Conservation (phyloP, 2,888 invertebrate species). For the Odontomyia ornata region DNA sequence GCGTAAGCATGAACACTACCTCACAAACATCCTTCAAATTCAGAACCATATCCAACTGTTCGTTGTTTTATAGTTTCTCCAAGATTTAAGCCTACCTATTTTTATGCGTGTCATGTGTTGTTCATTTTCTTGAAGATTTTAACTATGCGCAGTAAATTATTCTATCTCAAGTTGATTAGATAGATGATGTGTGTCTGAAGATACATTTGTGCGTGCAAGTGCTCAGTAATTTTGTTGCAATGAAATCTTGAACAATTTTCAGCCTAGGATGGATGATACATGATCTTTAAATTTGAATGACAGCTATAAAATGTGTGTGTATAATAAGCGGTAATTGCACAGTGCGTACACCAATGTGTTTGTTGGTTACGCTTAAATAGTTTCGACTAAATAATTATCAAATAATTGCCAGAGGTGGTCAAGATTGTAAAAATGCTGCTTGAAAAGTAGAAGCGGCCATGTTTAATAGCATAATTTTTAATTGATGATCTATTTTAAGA, state of each 20-base stretch:
- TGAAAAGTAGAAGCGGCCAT: too few relatives aligned
- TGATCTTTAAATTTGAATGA: constrained; percentile 21
- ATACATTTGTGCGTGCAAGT: not conserved
- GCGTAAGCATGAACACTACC: not conserved
- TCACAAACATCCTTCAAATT: not conserved
- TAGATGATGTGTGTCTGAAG: not conserved
- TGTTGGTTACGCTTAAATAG: not conserved
- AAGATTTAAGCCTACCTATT: not conserved
- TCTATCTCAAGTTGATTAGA: not conserved
- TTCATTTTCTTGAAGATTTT: not conserved
- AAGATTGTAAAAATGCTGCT: too few relatives aligned
- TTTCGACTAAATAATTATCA: not conserved
- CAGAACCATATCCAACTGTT: not conserved
- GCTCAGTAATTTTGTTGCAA: not conserved
- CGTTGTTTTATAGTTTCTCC: not conserved
- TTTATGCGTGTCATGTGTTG: not conserved
- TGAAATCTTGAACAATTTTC: not conserved
- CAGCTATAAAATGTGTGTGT: constrained; percentile 10
- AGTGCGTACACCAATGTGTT: not conserved
- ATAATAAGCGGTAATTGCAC: not conserved
- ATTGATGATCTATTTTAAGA: too few relatives aligned
- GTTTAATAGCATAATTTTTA: too few relatives aligned
- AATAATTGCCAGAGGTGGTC: not conserved
- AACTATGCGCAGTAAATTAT: not conserved
- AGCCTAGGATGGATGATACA: not conserved